Percentiles rank a stretch among this genome's conserved stretches.
These are phyloP conservation scores for Cordylochernes scorpioides DNA, from an alignment of 2,888 invertebrate species.

Conservation along the genomic window DNA sequence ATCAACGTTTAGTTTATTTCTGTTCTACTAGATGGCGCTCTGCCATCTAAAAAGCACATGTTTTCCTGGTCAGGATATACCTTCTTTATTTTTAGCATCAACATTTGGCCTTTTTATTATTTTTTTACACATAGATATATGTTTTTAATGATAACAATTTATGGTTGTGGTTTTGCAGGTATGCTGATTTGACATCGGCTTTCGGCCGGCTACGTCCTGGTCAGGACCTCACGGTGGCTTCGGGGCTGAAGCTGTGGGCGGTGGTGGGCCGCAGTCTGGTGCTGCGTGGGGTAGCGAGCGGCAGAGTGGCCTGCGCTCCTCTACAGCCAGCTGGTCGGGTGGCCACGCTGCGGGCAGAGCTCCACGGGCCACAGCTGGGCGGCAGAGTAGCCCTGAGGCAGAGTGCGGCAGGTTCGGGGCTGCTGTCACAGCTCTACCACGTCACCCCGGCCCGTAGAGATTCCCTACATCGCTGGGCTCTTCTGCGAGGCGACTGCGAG, in stretches of 20 bases:
- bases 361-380: conserved; percentile 12
- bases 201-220: conserved; percentile 11
- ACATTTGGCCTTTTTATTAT: too few species aligned
- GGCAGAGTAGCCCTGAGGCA: conserved; percentile 14
- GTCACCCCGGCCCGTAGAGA: conserved; percentile 12
- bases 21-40: too few species aligned
- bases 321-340: conserved; percentile 13
- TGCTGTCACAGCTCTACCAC: conserved; percentile 11
- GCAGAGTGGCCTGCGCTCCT: conserved; percentile 11
- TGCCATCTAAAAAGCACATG: too few species aligned
- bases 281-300: conserved; percentile 10
- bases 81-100: too few species aligned
- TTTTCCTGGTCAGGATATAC: too few species aligned
- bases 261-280: conserved; percentile 14
- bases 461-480: conserved; percentile 12
- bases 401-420: conserved; percentile 10
- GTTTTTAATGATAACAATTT: too few species aligned
- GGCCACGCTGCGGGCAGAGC: conserved; percentile 10
- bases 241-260: conserved; percentile 9
- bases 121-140: too few species aligned
- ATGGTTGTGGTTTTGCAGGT: too few species aligned
- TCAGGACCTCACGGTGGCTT: conserved; percentile 10
- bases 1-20: too few species aligned
- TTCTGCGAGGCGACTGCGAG: conserved; percentile 11
- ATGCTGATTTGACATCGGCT: conserved; percentile 11